Evolutionary conservation across 2,797 vertebrate species (phyloP).

Genomic region (Naso thynnoides): DNA sequence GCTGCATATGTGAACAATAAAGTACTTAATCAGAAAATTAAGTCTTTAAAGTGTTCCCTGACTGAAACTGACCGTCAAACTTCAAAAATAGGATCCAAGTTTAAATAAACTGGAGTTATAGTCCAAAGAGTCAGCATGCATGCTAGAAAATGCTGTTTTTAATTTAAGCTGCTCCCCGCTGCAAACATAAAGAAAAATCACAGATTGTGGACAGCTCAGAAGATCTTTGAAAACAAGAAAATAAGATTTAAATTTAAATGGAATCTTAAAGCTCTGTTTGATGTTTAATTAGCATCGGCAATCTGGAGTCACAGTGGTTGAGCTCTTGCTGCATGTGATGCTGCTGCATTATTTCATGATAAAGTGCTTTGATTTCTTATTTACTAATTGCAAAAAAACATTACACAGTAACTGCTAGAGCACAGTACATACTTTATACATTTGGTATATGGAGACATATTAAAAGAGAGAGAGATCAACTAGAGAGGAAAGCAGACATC

Average conservation of each 20-base stretch:
- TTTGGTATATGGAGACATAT: background rate
- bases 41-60: too few relatives aligned
- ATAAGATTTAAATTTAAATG: constrained; percentile 14
- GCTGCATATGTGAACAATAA: too few relatives aligned
- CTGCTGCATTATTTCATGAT: constrained; percentile 6
- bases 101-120: constrained; percentile 7
- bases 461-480: background rate
- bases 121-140: too few relatives aligned
- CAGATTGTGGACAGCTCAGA: background rate
- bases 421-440: background rate
- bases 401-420: background rate
- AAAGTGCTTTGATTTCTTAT: constrained; percentile 1
- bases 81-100: background rate
- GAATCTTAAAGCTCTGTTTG: constrained; percentile 14
- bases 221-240: background rate
- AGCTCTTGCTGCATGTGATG: background rate
- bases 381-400: background rate
- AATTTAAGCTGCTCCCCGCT: background rate
- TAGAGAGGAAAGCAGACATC: background rate
- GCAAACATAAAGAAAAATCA: background rate
- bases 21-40: too few relatives aligned
- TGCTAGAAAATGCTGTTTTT: background rate
- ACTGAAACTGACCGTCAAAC: background rate
- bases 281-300: constrained; percentile 28
- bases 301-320: constrained; percentile 14